These are phyloP conservation scores for Xenopus tropicalis DNA, from an alignment of 2,113 vertebrate species.

Conservation along the genomic window DNA sequence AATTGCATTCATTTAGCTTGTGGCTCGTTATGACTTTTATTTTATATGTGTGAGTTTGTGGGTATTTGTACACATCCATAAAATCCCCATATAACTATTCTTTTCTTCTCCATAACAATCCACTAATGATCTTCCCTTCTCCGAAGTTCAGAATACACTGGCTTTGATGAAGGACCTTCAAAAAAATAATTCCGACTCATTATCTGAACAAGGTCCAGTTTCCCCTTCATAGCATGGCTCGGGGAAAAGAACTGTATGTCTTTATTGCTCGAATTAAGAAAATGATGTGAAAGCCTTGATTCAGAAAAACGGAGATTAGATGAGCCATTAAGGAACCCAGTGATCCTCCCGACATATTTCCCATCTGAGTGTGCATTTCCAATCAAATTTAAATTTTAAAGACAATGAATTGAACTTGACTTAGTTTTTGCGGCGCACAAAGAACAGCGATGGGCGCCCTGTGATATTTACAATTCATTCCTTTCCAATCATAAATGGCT, in stretches of 20 bases:
- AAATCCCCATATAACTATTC: too few species aligned
- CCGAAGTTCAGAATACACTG: conserved; percentile 5
- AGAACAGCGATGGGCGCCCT: conserved; percentile 37
- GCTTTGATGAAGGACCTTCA: conserved; percentile 32
- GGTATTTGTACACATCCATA: too few species aligned
- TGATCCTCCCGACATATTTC: conserved; percentile 46
- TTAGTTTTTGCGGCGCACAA: conserved; percentile 45
- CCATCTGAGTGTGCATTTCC: conserved; percentile 51
- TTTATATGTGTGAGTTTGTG: too few species aligned
- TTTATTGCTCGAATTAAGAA: conserved; percentile 40
- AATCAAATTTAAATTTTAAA: conserved; percentile 52
- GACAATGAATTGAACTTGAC: conserved; percentile 48
- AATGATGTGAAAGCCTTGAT: conserved; percentile 44
- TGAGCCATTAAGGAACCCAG: conserved; percentile 36
- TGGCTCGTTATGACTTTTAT: too few species aligned
- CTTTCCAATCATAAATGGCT: conserved; percentile 34
- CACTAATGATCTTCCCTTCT: too few species aligned
- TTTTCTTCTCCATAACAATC: too few species aligned
- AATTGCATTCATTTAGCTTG: too few species aligned
- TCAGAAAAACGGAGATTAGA: conserved; percentile 44
- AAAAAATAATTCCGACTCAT: conserved; percentile 34
- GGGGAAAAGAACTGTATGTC: neutral
- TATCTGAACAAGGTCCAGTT: conserved; percentile 26
- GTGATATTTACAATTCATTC: conserved; percentile 52
- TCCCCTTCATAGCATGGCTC: conserved; percentile 13